A percentile compares a stretch with the other conserved stretches of the same genome.
phyloP scores from a whole-genome alignment of 2,113 vertebrate genomes.

The Chinchilla lanigera region DNA sequence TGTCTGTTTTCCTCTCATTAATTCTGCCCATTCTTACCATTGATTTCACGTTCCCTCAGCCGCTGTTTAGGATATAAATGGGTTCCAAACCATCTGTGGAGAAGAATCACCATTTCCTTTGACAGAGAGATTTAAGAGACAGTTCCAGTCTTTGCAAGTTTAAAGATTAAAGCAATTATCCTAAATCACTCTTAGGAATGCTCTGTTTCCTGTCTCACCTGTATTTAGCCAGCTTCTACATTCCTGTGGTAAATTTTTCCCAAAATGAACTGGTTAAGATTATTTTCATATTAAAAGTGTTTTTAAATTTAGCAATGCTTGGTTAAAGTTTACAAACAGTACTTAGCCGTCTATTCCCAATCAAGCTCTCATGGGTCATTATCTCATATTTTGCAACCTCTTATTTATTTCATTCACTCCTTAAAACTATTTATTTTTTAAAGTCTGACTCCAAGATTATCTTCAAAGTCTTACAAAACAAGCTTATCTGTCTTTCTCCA shows the following conservation, averaged over 20 bases:
- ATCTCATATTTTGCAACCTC: not conserved
- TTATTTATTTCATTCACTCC: not conserved
- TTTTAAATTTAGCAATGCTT: not conserved
- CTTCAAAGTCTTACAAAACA: not conserved
- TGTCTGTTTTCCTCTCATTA: not conserved
- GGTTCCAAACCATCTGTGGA: not conserved
- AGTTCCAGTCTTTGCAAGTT: not conserved
- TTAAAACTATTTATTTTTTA: not conserved
- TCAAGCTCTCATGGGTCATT: not conserved
- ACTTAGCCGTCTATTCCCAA: not conserved
- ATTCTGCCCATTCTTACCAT: not conserved
- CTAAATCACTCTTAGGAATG: not conserved
- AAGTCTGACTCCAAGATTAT: not conserved
- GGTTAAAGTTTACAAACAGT: not conserved
- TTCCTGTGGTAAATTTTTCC: not conserved
- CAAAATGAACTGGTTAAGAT: not conserved
- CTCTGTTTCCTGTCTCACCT: not conserved
- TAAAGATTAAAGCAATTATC: not conserved
- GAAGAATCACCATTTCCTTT: not conserved
- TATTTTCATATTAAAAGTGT: not conserved
- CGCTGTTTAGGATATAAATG: not conserved
- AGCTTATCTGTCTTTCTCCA: not conserved
- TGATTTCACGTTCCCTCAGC: not conserved
- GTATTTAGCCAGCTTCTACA: not conserved
- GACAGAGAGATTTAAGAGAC: not conserved